Evolutionary conservation across 2,797 vertebrate species (phyloP).

Genomic region (Loris lydekkerianus): DNA sequence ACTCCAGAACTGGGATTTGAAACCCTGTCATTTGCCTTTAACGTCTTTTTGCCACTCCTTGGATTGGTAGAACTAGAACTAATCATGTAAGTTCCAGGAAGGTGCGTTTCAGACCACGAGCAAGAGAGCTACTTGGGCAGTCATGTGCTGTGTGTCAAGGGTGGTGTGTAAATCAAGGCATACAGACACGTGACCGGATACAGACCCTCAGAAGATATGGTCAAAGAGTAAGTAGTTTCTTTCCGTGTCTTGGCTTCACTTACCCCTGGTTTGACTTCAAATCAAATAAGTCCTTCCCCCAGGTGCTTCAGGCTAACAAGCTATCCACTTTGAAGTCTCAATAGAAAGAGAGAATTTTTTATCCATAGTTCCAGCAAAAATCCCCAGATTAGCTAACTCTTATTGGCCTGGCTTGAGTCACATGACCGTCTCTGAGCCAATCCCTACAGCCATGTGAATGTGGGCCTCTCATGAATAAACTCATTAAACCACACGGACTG

Average conservation of each 20-base stretch:
- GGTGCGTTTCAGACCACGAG: background rate
- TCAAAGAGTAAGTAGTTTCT: background rate
- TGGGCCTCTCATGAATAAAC: background rate
- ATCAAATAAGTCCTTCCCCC: background rate
- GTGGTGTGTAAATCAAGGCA: background rate
- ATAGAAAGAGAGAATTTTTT: background rate
- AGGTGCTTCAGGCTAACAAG: background rate
- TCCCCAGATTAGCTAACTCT: too few species aligned
- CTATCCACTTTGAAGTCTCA: background rate
- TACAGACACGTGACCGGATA: background rate
- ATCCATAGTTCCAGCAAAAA: background rate
- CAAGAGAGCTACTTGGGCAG: background rate
- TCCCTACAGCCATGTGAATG: background rate
- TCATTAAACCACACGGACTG: fast-evolving
- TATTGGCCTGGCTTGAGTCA: background rate
- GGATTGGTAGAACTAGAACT: background rate
- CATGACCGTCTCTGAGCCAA: background rate
- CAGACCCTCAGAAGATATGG: background rate
- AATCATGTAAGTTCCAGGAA: background rate
- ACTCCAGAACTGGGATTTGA: background rate
- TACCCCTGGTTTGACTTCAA: background rate
- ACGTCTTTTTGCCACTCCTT: background rate
- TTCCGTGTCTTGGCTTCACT: background rate
- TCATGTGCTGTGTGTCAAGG: background rate
- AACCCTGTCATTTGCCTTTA: background rate